Percentiles rank a stretch among this genome's conserved stretches.
phyloP scores from a whole-genome alignment of 2,888 invertebrate species.

The Parascotia fuliginaria region DNA sequence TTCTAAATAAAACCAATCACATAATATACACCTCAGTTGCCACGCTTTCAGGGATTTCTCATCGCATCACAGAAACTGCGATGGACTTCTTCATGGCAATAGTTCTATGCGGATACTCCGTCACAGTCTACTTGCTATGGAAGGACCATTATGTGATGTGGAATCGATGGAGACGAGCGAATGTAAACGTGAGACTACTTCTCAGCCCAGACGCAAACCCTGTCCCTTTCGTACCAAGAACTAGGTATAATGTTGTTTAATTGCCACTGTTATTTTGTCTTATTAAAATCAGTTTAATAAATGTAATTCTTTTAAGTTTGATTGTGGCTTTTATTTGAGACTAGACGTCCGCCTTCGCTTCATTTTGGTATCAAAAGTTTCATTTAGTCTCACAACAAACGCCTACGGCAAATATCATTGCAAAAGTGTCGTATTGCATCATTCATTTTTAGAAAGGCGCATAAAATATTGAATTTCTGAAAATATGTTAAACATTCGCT shows the following conservation, averaged over 20 bases:
- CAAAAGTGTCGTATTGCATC: too few relatives aligned
- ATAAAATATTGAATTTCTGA: too few relatives aligned
- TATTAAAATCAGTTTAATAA: slow-evolving; percentile 37
- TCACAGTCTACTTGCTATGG: slow-evolving; percentile 87
- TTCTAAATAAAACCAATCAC: neutral
- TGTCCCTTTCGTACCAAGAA: slow-evolving; percentile 73
- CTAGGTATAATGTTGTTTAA: slow-evolving; percentile 74
- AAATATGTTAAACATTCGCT: too few relatives aligned
- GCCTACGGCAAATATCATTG: too few relatives aligned
- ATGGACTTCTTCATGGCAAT: slow-evolving; percentile 87
- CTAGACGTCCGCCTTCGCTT: too few relatives aligned
- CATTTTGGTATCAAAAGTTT: too few relatives aligned
- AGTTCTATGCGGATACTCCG: slow-evolving; percentile 87
- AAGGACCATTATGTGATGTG: slow-evolving; percentile 89
- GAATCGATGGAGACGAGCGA: slow-evolving; percentile 89
- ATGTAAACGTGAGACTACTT: slow-evolving; percentile 87
- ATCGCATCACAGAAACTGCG: slow-evolving; percentile 86
- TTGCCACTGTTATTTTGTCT: slow-evolving; percentile 34
- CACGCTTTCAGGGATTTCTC: slow-evolving; percentile 72
- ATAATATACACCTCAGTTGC: slow-evolving; percentile 13
- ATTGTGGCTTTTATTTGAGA: neutral
- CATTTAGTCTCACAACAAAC: too few relatives aligned
- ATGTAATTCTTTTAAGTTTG: slow-evolving; percentile 31
- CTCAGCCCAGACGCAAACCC: slow-evolving; percentile 82
- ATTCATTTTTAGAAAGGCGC: too few relatives aligned